Percentiles rank a stretch among this genome's conserved stretches.
Conservation (phyloP, 2,797 vertebrate genomes). For the Sitta carolinensis region DNA sequence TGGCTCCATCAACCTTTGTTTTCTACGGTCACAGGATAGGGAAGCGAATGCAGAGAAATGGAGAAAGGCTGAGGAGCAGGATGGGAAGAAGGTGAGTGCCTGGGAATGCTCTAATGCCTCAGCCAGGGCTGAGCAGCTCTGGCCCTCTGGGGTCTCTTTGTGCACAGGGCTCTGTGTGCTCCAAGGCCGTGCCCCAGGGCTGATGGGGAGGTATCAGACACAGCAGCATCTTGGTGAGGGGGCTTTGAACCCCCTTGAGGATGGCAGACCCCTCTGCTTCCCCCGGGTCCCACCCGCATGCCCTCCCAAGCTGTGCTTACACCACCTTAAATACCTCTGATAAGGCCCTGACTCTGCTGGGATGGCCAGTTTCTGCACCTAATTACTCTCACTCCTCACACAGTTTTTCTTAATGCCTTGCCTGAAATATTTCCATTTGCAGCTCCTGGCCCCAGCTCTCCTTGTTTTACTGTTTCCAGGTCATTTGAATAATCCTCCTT, state of each 20-base stretch:
- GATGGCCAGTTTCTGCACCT: not conserved
- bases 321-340: not conserved
- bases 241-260: not conserved
- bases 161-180: not conserved
- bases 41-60: not conserved
- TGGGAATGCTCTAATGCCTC: not conserved
- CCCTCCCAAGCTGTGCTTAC: not conserved
- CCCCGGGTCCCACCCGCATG: not conserved
- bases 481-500: constrained; percentile 65
- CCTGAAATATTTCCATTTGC: constrained; percentile 46
- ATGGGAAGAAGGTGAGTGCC: not conserved
- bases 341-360: not conserved
- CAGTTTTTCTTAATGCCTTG: constrained; percentile 26
- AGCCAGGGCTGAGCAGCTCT: not conserved
- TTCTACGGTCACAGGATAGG: not conserved
- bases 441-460: constrained; percentile 27
- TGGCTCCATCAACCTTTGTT: not conserved
- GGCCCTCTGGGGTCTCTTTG: not conserved
- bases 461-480: constrained; percentile 54
- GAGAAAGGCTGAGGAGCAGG: not conserved
- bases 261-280: not conserved
- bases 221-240: not conserved
- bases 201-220: not conserved
- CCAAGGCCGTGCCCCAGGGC: rapidly evolving
- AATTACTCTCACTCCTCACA: constrained; percentile 25